Conservation (phyloP, 2,113 vertebrate species). For the Corythoichthys haematopterus region DNA sequence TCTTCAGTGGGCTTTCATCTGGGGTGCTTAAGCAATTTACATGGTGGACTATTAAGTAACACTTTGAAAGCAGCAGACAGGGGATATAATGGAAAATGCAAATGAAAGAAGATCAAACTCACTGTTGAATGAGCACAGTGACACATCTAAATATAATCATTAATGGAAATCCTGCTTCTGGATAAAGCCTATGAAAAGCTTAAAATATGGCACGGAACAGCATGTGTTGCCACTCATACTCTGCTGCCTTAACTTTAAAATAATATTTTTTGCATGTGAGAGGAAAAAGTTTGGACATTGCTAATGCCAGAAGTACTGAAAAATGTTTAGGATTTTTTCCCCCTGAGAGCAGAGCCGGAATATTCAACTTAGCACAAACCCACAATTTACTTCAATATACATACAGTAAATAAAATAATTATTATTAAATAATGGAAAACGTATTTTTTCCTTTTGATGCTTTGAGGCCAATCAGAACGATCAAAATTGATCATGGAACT, state of each 20-base stretch:
- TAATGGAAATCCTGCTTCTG: conserved; percentile 37
- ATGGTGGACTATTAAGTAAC: conserved; percentile 40
- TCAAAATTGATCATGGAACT: too few relatives aligned
- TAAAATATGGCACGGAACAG: conserved; percentile 29
- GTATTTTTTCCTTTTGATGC: too few relatives aligned
- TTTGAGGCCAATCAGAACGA: too few relatives aligned
- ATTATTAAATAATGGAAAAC: too few relatives aligned
- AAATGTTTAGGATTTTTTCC: not conserved
- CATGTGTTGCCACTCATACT: conserved; percentile 10
- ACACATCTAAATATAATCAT: conserved; percentile 25
- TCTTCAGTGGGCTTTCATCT: conserved; percentile 36
- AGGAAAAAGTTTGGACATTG: conserved; percentile 28
- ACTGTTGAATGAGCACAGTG: conserved; percentile 20
- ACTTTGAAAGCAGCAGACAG: conserved; percentile 36
- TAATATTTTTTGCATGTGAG: conserved; percentile 20
- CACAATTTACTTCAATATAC: too few relatives aligned
- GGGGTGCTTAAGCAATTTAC: conserved; percentile 26
- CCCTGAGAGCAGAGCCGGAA: not conserved
- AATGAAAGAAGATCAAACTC: conserved; percentile 28
- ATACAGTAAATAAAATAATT: too few relatives aligned
- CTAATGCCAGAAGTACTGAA: conserved; percentile 7
- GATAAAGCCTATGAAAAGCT: conserved; percentile 31
- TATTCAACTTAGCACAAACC: too few relatives aligned
- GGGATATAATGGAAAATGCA: conserved; percentile 51
- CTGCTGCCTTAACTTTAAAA: conserved; percentile 13